Conservation (phyloP, 1,140 invertebrate species). For the Centruroides sculpturatus region DNA sequence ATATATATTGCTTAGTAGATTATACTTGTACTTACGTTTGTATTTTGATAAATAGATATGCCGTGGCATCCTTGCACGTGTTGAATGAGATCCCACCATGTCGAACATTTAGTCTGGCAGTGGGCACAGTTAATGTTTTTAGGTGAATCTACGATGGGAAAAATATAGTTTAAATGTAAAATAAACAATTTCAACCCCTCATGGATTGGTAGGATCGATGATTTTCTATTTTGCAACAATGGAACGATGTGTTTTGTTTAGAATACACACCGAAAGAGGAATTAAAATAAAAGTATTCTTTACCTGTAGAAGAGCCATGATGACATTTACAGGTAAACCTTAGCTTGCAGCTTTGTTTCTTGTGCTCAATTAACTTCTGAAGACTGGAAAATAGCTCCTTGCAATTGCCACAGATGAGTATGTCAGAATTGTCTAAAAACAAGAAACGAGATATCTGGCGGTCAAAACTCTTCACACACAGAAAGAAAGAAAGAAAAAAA, state of each 20-base stretch:
- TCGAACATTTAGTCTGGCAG: not conserved
- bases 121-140: not conserved
- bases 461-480: too few relatives aligned
- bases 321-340: slow-evolving; percentile 67
- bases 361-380: slow-evolving; percentile 67
- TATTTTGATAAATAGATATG: not conserved
- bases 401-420: slow-evolving; percentile 76
- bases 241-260: too few relatives aligned
- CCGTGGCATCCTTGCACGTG: not conserved
- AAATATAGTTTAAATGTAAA: too few relatives aligned
- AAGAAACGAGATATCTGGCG: slow-evolving; percentile 2
- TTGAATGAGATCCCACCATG: not conserved
- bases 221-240: too few relatives aligned
- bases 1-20: too few relatives aligned
- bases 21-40: too few relatives aligned
- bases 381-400: slow-evolving; percentile 66
- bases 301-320: not conserved
- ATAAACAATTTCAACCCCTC: too few relatives aligned
- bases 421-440: slow-evolving; percentile 74
- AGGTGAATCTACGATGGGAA: not conserved
- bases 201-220: too few relatives aligned
- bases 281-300: too few relatives aligned
- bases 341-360: slow-evolving; percentile 68
- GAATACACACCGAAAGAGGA: too few relatives aligned
- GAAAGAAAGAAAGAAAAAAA: too few relatives aligned